Evolutionary conservation across 2,888 invertebrate genomes (phyloP).

Genomic region (Epinotia nisella): DNA sequence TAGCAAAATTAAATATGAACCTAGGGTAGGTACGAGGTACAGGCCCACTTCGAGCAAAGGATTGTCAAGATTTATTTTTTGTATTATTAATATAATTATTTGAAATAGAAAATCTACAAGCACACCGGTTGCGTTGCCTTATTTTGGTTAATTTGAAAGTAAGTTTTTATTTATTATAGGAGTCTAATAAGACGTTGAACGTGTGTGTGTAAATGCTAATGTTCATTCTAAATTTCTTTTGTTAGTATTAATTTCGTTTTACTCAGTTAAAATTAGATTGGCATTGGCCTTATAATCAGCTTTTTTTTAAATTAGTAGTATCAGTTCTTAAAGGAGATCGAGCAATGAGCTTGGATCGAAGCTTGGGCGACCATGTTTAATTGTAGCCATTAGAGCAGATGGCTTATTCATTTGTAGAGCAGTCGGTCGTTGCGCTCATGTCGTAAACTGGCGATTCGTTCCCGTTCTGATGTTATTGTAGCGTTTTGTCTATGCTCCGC

Average conservation of each 20-base stretch:
- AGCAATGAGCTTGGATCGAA: slow-evolving; percentile 62
- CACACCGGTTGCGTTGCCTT: too few relatives aligned
- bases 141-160: too few relatives aligned
- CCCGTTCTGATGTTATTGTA: slow-evolving; percentile 84
- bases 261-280: neutral
- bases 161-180: too few relatives aligned
- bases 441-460: slow-evolving; percentile 84
- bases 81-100: too few relatives aligned
- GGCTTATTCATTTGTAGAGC: slow-evolving; percentile 85
- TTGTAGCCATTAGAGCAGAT: slow-evolving; percentile 84
- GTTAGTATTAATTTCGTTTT: neutral
- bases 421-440: slow-evolving; percentile 81
- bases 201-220: neutral
- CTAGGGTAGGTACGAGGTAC: too few relatives aligned
- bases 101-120: too few relatives aligned
- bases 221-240: neutral
- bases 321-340: slow-evolving; percentile 69
- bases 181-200: neutral
- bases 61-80: too few relatives aligned
- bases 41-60: too few relatives aligned
- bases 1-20: too few relatives aligned
- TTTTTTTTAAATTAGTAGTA: slow-evolving; percentile 50
- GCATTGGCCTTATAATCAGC: slow-evolving; percentile 13
- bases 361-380: slow-evolving; percentile 80
- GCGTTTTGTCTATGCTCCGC: slow-evolving; percentile 83